Evolutionary conservation across 2,113 vertebrate genomes (phyloP).

Genomic region (Noturus placidus): DNA sequence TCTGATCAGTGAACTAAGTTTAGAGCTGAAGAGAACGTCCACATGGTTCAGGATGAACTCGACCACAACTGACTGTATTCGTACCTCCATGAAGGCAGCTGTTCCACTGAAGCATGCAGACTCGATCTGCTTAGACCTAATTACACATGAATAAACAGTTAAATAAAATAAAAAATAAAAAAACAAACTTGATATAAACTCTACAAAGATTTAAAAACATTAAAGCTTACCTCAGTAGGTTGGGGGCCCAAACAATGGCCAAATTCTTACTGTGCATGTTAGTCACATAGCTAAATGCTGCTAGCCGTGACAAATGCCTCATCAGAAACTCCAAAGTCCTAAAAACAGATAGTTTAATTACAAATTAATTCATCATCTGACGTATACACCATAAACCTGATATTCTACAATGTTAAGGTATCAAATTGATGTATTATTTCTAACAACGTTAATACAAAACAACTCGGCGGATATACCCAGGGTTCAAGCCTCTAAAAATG

Average conservation of each 20-base stretch:
- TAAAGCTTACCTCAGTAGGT: conserved; percentile 83
- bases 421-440: background rate
- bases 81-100: conserved; percentile 96
- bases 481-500: background rate
- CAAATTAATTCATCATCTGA: background rate
- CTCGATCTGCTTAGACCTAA: conserved; percentile 95
- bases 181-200: background rate
- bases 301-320: conserved; percentile 90
- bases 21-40: conserved; percentile 93
- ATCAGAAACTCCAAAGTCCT: conserved; percentile 98
- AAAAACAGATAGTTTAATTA: conserved; percentile 51
- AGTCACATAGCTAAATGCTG: conserved; percentile 94
- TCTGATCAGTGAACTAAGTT: conserved; percentile 88
- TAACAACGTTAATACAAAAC: background rate
- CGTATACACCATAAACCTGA: background rate
- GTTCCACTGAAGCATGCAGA: conserved; percentile 98
- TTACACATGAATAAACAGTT: background rate
- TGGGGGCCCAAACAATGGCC: conserved; percentile 97
- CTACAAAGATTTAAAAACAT: background rate
- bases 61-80: conserved; percentile 97
- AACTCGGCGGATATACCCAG: background rate
- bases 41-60: conserved; percentile 97
- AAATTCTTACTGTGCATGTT: conserved; percentile 99
- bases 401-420: background rate
- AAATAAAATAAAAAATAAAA: background rate